Evolutionary conservation across 2,113 vertebrate genomes (phyloP), one percentile per base, ranked within the genome.

Genomic region (Phaetusa simplex): DNA sequence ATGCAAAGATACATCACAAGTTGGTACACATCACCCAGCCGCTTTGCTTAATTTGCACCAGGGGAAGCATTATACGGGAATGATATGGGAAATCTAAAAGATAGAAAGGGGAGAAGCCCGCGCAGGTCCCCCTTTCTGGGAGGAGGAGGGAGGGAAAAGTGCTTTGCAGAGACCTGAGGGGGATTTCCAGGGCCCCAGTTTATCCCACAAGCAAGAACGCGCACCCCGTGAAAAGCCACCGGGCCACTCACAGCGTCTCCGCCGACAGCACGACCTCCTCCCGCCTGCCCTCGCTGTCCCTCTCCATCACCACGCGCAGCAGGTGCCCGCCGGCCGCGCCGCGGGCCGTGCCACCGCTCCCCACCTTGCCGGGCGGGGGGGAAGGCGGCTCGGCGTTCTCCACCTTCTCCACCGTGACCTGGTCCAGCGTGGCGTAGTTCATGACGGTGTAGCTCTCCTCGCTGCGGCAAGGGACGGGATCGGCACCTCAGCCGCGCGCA

Each of bases 391-490:
- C 99, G 0, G 38, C 5, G 17, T 94, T 97, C 66, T 99, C 98
- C 1, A 95, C 67, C 58, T 98, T 97, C 83, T 98, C 98, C 91
- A 99, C 99, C 2, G 96, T 97, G 55, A 99, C 59, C 17, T 99
- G 98, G 82, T 99, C 98, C 96, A 98, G 90, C 53, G 96, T 99
- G 84, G 99, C 99, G 0, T 99, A 99, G 97, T 99, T 99, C 95
- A 98, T 98, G 78, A 99, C 99, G 4, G 97, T 14, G 73, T 98
- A 99, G 95, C 97, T 98, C 94, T 99, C 99, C 96, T 99, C 99
- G 1, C 99, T 99, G 97, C 0, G 12, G 72, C 49, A 86, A 40
- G 81, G 81, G n/a, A 49, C 0, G 1, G 91, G 58, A 20, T 26
- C 7, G 18, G 62, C 0, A 3, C 11, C 53, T 43, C 45, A 53